Percentiles rank a stretch among this genome's conserved stretches.
These are phyloP conservation scores for Leptoclinus maculatus DNA, from an alignment of 2,797 vertebrate species.

Conservation along the genomic window DNA sequence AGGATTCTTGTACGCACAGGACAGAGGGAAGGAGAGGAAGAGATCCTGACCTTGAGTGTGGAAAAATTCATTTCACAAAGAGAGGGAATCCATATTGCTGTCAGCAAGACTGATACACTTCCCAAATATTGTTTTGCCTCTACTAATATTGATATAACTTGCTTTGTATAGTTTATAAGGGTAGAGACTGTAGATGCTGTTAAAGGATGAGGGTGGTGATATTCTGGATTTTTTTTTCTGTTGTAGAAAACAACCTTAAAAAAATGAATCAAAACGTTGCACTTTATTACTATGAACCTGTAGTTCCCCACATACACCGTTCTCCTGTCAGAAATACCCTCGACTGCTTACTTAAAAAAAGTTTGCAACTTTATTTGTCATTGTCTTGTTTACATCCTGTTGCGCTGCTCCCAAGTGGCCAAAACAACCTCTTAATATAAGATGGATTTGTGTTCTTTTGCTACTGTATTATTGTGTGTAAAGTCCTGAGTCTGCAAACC, in stretches of 20 bases:
- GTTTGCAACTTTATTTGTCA: background rate
- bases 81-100: slow-evolving; percentile 16
- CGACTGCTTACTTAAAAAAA: too few species aligned
- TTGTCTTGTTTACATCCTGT: background rate
- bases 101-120: background rate
- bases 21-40: slow-evolving; percentile 75
- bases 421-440: background rate
- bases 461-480: background rate
- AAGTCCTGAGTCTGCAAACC: slow-evolving; percentile 18
- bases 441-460: background rate
- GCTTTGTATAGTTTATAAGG: background rate
- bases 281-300: too few species aligned
- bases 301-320: too few species aligned
- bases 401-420: background rate
- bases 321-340: too few species aligned
- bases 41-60: slow-evolving; percentile 64
- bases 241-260: too few species aligned
- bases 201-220: background rate
- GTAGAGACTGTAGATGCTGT: background rate
- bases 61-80: slow-evolving; percentile 29
- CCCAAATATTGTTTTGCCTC: background rate
- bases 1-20: slow-evolving; percentile 84
- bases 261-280: too few species aligned
- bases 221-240: background rate
- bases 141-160: background rate